Conservation (phyloP, 2,797 vertebrate genomes). For the Enteromius unitaeniatus region DNA sequence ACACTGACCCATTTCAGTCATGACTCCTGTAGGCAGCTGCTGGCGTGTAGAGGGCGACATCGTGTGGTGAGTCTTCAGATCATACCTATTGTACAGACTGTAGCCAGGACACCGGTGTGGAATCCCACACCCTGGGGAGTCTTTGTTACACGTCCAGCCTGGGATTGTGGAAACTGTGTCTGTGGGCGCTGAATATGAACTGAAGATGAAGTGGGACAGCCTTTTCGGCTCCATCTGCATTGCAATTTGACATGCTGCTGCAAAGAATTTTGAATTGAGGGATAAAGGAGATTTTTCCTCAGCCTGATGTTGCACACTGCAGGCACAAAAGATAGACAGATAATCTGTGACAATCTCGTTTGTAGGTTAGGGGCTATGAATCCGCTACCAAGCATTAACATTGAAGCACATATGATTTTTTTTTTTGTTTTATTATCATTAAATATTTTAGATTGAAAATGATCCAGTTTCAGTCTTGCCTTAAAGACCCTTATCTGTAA, state of each 20-base stretch:
- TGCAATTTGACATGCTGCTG: slow-evolving; percentile 8
- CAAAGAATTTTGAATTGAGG: not conserved
- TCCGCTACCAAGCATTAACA: not conserved
- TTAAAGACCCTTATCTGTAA: not conserved
- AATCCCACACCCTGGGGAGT: slow-evolving; percentile 27
- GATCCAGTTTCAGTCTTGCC: not conserved
- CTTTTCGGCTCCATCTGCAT: slow-evolving; percentile 12
- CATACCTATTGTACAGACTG: not conserved
- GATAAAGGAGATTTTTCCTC: slow-evolving; percentile 17
- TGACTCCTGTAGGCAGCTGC: not conserved
- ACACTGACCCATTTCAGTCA: slow-evolving; percentile 56
- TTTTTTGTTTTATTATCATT: not conserved
- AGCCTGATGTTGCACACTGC: not conserved
- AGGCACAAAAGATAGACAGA: not conserved
- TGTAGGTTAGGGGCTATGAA: not conserved
- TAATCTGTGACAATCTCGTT: slow-evolving; percentile 40
- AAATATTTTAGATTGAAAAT: not conserved
- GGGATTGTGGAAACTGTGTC: slow-evolving; percentile 25
- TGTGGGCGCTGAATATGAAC: not conserved
- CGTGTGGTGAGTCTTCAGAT: slow-evolving; percentile 1
- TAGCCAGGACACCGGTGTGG: slow-evolving; percentile 15
- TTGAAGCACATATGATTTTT: not conserved
- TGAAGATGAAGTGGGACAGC: slow-evolving; percentile 8
- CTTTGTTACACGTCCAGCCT: slow-evolving; percentile 13
- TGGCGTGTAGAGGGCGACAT: slow-evolving; percentile 28